A percentile compares a stretch with the other conserved stretches of the same genome.
phyloP scores from a whole-genome alignment of 2,888 invertebrate genomes.

The Lypha dubia region DNA sequence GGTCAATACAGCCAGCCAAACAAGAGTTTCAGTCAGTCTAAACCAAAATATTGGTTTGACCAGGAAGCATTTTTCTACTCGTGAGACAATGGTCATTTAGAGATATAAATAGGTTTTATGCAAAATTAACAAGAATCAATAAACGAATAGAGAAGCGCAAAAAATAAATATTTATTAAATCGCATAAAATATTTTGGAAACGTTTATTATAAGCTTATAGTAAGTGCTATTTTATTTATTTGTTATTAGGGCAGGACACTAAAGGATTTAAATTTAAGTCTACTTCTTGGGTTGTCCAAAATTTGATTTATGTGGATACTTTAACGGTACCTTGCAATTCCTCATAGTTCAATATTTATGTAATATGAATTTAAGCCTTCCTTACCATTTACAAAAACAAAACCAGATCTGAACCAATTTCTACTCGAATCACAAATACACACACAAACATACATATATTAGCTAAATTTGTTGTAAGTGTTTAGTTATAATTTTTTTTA shows the following conservation, averaged over 20 bases:
- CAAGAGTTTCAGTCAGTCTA: constrained; percentile 44
- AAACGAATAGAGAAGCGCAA: constrained; percentile 27
- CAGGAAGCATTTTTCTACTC: constrained; percentile 52
- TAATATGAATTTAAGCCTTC: not conserved
- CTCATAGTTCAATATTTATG: not conserved
- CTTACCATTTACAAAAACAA: not conserved
- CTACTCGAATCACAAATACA: too few species aligned
- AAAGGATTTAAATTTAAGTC: constrained; percentile 33
- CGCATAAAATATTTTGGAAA: constrained; percentile 35
- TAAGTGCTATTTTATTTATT: not conserved
- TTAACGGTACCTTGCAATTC: constrained; percentile 37
- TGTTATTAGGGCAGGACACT: constrained; percentile 20
- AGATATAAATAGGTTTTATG: constrained; percentile 43
- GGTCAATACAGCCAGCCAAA: constrained; percentile 62
- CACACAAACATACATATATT: too few species aligned
- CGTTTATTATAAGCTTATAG: constrained; percentile 63
- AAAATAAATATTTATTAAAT: not conserved
- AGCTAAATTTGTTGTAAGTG: not conserved
- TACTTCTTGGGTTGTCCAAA: not conserved
- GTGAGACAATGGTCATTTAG: constrained; percentile 9
- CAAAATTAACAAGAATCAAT: constrained; percentile 65
- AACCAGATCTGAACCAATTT: too few species aligned
- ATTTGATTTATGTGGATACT: constrained; percentile 37
- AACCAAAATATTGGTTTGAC: constrained; percentile 71
- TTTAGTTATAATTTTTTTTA: constrained; percentile 14